Evolutionary conservation across 2,888 invertebrate species (phyloP).

Genomic region (Artemia sinica): DNA sequence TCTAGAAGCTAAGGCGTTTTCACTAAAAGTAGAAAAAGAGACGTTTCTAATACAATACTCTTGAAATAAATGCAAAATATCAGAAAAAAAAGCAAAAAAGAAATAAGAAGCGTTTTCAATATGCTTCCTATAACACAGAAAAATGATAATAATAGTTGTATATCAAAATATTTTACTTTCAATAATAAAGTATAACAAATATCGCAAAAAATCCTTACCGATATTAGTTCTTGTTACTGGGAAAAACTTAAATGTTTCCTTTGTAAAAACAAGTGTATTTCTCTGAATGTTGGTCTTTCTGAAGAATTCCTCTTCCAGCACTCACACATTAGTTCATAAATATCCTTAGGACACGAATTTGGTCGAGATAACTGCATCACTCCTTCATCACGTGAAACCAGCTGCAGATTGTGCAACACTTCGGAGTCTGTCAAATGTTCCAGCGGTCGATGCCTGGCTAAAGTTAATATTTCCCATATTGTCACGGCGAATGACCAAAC

Average conservation of each 20-base stretch:
- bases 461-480: slow-evolving; percentile 64
- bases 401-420: slow-evolving; percentile 61
- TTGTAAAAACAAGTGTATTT: slow-evolving; percentile 66
- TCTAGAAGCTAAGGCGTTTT: too few species aligned
- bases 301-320: slow-evolving; percentile 69
- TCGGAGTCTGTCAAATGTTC: slow-evolving; percentile 54
- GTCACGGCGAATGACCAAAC: slow-evolving; percentile 81
- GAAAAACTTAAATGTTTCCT: slow-evolving; percentile 43
- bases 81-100: too few species aligned
- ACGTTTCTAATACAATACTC: too few species aligned
- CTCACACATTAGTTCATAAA: slow-evolving; percentile 76
- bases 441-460: slow-evolving; percentile 58
- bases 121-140: too few species aligned
- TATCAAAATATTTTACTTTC: too few species aligned
- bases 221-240: background rate
- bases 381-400: slow-evolving; percentile 34
- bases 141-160: too few species aligned
- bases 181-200: too few species aligned
- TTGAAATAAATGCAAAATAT: too few species aligned
- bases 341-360: slow-evolving; percentile 60
- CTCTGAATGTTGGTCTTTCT: slow-evolving; percentile 66
- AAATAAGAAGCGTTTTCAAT: too few species aligned
- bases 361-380: slow-evolving; percentile 41
- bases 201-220: background rate
- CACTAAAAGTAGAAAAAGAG: too few species aligned